Conservation (phyloP, 2,797 vertebrate species). For the Jordanella pulchra region DNA sequence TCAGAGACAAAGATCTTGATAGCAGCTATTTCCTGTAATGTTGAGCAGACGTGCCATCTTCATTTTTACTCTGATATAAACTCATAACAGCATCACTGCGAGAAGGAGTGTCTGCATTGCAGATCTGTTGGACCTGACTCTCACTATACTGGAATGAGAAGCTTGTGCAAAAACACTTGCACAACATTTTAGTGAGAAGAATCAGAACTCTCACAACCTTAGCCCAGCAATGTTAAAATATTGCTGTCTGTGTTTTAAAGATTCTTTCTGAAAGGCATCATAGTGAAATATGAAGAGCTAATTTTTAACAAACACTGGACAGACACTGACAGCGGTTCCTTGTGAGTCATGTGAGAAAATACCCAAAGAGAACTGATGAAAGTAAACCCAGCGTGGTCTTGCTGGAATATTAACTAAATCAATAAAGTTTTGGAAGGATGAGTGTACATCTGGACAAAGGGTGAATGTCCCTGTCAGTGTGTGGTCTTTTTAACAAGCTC, state of each 20-base stretch:
- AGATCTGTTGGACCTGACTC: slow-evolving; percentile 52
- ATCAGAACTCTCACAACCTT: slow-evolving; percentile 33
- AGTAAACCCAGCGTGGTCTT: slow-evolving; percentile 43
- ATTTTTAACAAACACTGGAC: slow-evolving; percentile 6
- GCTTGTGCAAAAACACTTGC: slow-evolving; percentile 56
- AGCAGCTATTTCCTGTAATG: slow-evolving; percentile 20
- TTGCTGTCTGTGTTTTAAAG: slow-evolving; percentile 13
- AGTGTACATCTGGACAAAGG: slow-evolving; percentile 62
- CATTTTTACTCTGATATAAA: slow-evolving; percentile 15
- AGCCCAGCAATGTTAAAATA: not conserved
- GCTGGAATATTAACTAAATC: slow-evolving; percentile 56
- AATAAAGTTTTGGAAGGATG: slow-evolving; percentile 60
- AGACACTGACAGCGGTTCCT: slow-evolving; percentile 20
- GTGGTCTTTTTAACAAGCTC: slow-evolving; percentile 61
- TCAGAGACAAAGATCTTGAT: slow-evolving; percentile 1
- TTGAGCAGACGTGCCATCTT: slow-evolving; percentile 23
- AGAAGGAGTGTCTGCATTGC: slow-evolving; percentile 51
- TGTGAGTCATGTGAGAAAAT: slow-evolving; percentile 49
- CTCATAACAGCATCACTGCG: slow-evolving; percentile 35
- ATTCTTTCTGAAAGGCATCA: slow-evolving; percentile 12
- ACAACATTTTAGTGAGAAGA: slow-evolving; percentile 57
- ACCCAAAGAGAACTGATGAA: slow-evolving; percentile 48
- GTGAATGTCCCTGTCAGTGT: slow-evolving; percentile 69
- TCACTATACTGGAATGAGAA: slow-evolving; percentile 60
- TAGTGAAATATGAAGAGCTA: slow-evolving; percentile 12